These are phyloP conservation scores for Bhutanitis thaidina DNA, from an alignment of 2,888 invertebrate species.

Conservation along the genomic window DNA sequence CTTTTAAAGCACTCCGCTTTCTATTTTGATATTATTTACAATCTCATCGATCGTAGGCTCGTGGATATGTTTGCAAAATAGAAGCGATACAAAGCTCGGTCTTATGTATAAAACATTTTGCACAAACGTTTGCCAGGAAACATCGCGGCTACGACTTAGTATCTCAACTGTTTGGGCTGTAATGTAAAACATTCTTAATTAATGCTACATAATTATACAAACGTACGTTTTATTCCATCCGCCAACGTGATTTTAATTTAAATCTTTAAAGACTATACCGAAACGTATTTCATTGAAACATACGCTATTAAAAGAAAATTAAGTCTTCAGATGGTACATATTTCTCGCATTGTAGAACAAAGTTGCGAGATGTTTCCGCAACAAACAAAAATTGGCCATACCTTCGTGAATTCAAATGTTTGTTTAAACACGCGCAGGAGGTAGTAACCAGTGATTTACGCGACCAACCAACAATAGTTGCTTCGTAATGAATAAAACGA, in stretches of 20 bases:
- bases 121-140: slow-evolving; percentile 21
- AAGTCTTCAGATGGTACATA: not conserved
- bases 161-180: slow-evolving; percentile 7
- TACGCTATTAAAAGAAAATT: too few species aligned
- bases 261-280: too few species aligned
- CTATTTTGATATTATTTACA: slow-evolving; percentile 14
- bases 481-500: slow-evolving; percentile 74
- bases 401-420: slow-evolving; percentile 35
- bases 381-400: slow-evolving; percentile 26
- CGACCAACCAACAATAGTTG: slow-evolving; percentile 68
- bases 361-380: slow-evolving; percentile 15
- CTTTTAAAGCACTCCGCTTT: slow-evolving; percentile 1
- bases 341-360: slow-evolving; percentile 13
- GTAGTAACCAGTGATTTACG: slow-evolving; percentile 60
- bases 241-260: too few species aligned
- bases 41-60: slow-evolving; percentile 1
- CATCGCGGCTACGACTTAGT: slow-evolving; percentile 14
- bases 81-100: slow-evolving; percentile 15
- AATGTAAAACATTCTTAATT: slow-evolving; percentile 13
- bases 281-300: too few species aligned
- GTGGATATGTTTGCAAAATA: slow-evolving; percentile 13
- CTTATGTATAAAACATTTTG: slow-evolving; percentile 22
- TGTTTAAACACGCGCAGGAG: slow-evolving; percentile 27
- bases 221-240: not conserved
- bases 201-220: not conserved